Percentiles rank a stretch among this genome's conserved stretches.
Conservation (phyloP, 2,888 invertebrate species). For the Gonocerus acuteangulatus region DNA sequence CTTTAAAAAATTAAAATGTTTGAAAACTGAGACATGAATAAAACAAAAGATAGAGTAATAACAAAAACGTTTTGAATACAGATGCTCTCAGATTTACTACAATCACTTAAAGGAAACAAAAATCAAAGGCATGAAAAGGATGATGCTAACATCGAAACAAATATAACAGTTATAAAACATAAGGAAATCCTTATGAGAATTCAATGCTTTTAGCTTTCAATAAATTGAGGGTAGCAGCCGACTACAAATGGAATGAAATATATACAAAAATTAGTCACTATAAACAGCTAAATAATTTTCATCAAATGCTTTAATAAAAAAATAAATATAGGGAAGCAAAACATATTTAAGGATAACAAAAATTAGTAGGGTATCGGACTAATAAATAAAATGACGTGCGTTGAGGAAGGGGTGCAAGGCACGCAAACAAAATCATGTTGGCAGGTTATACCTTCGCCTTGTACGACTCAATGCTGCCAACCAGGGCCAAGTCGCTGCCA, state of each 20-base stretch:
- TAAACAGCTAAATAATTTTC: slow-evolving; percentile 14
- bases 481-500: slow-evolving; percentile 35
- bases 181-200: not conserved
- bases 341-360: slow-evolving; percentile 22
- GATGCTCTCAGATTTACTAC: no score
- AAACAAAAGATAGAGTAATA: no score
- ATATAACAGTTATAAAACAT: not conserved
- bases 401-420: slow-evolving; percentile 15
- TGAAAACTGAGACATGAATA: no score
- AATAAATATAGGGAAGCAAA: slow-evolving; percentile 24
- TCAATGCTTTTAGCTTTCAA: slow-evolving; percentile 24
- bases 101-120: no score
- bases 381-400: slow-evolving; percentile 13
- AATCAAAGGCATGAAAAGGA: no score
- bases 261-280: slow-evolving; percentile 16
- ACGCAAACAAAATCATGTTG: slow-evolving; percentile 22
- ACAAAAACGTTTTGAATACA: no score
- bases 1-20: no score
- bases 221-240: slow-evolving; percentile 14
- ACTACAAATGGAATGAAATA: slow-evolving; percentile 11
- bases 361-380: slow-evolving; percentile 17
- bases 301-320: slow-evolving; percentile 26
- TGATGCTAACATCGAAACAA: no score
- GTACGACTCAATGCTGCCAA: slow-evolving; percentile 33
- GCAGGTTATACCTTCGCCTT: slow-evolving; percentile 32